phyloP scores from a whole-genome alignment of 2,888 invertebrate genomes.

The Xylocampa areola region DNA sequence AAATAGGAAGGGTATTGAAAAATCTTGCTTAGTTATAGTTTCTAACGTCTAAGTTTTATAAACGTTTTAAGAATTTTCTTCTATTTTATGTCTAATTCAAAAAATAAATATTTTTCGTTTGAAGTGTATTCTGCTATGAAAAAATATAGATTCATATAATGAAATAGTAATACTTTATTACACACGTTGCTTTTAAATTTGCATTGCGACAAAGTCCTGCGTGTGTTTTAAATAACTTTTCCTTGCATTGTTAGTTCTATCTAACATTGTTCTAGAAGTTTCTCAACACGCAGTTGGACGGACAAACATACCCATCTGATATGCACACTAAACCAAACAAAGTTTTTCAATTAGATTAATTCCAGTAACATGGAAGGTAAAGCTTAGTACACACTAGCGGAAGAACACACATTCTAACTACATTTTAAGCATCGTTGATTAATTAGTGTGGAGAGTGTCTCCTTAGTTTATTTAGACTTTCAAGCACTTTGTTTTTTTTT shows the following conservation, averaged over 20 bases:
- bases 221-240: not conserved
- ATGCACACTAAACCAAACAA: constrained; percentile 17
- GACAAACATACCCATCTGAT: constrained; percentile 18
- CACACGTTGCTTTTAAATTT: no score
- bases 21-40: no score
- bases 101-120: no score
- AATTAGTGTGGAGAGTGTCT: not conserved
- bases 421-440: constrained; percentile 13
- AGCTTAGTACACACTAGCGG: constrained; percentile 2
- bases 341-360: constrained; percentile 39
- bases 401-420: constrained; percentile 12
- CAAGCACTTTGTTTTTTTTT: no score
- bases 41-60: no score
- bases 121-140: no score
- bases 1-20: no score
- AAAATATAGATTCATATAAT: no score
- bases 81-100: no score
- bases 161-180: no score
- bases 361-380: constrained; percentile 14
- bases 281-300: constrained; percentile 3
- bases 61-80: no score
- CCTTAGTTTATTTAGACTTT: constrained; percentile 1
- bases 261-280: constrained; percentile 10
- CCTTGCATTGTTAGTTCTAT: constrained; percentile 7
- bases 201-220: not conserved